phyloP scores from a whole-genome alignment of 2,888 invertebrate genomes.

The Erannis defoliaria region DNA sequence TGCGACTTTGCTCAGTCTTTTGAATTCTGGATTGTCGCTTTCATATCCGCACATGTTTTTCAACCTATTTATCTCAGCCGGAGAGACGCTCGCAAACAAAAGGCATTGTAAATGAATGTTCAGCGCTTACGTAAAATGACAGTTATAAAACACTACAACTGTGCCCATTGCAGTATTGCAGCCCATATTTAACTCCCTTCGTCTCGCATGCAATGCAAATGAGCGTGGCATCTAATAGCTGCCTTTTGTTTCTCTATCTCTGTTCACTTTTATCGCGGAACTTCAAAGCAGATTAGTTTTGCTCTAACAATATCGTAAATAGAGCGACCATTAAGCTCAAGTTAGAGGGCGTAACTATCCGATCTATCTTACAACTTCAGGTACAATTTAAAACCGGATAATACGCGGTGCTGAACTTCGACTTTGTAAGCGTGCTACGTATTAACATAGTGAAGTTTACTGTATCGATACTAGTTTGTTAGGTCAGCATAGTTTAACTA shows the following conservation, averaged over 20 bases:
- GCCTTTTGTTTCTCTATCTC: constrained; percentile 67
- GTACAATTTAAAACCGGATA: constrained; percentile 51
- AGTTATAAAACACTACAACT: constrained; percentile 58
- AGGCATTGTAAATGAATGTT: constrained; percentile 30
- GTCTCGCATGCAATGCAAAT: constrained; percentile 67
- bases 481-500: constrained; percentile 68
- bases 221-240: constrained; percentile 66
- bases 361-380: constrained; percentile 60
- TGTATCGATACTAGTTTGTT: constrained; percentile 58
- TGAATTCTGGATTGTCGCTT: constrained; percentile 6
- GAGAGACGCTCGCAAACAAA: constrained; percentile 21
- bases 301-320: constrained; percentile 70
- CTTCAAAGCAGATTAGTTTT: constrained; percentile 76
- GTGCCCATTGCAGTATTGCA: constrained; percentile 59
- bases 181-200: constrained; percentile 49
- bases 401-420: constrained; percentile 50
- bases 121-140: constrained; percentile 48
- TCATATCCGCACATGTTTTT: constrained; percentile 17
- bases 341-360: constrained; percentile 62
- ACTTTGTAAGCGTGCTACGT: constrained; percentile 41
- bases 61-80: constrained; percentile 16
- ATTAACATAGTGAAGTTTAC: constrained; percentile 54
- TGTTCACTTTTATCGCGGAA: constrained; percentile 70
- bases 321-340: constrained; percentile 60
- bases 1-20: constrained; percentile 8